phyloP scores from a whole-genome alignment of 2,888 invertebrate genomes.

The Tineola bisselliella region DNA sequence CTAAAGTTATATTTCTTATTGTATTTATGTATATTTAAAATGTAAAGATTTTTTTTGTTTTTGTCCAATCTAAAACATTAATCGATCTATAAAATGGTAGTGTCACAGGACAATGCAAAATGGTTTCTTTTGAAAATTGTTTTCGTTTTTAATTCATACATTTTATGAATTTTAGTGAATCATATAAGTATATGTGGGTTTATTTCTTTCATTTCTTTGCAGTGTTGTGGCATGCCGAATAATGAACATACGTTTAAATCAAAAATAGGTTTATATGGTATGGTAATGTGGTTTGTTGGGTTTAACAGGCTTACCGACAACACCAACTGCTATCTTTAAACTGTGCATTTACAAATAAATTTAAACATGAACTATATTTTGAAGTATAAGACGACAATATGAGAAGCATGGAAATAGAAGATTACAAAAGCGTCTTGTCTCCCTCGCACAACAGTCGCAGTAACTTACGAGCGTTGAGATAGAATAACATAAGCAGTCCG shows the following conservation, averaged over 20 bases:
- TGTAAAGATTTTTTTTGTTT: not conserved
- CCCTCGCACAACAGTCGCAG: too few relatives aligned
- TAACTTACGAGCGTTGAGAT: too few relatives aligned
- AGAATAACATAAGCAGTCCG: too few relatives aligned
- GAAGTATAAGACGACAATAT: too few relatives aligned
- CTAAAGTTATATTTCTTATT: too few relatives aligned
- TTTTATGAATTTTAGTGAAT: constrained; percentile 64
- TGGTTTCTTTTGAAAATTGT: constrained; percentile 59
- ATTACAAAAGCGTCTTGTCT: too few relatives aligned
- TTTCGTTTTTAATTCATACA: constrained; percentile 64
- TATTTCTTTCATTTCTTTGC: not conserved
- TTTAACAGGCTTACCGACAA: too few relatives aligned
- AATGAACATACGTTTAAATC: not conserved
- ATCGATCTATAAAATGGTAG: constrained; percentile 45
- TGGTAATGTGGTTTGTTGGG: too few relatives aligned
- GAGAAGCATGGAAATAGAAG: too few relatives aligned
- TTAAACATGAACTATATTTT: too few relatives aligned
- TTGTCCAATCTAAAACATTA: not conserved
- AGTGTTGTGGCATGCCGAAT: not conserved
- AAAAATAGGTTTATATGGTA: not conserved
- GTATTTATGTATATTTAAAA: not conserved
- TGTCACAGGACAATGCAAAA: constrained; percentile 64
- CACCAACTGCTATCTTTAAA: too few relatives aligned
- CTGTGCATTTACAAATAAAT: too few relatives aligned
- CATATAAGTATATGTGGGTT: constrained; percentile 21